phyloP scores from a whole-genome alignment of 1,140 invertebrate genomes.

The Drosophila erecta region DNA sequence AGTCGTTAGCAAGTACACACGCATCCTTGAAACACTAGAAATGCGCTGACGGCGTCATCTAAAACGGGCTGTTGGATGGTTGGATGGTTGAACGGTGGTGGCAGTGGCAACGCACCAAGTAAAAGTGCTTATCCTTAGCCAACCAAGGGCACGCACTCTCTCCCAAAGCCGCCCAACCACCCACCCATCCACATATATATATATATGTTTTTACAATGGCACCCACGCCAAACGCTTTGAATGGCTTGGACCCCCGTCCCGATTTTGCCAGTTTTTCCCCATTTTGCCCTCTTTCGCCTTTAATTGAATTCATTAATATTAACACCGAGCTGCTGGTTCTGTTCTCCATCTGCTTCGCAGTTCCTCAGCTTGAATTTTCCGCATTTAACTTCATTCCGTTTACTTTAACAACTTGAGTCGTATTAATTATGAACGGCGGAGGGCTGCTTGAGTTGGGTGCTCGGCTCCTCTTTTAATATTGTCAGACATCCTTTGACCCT shows the following conservation, averaged over 20 bases:
- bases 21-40: constrained; percentile 75
- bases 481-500: constrained; percentile 49
- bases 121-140: constrained; percentile 60
- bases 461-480: constrained; percentile 8
- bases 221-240: constrained; percentile 20
- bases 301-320: constrained; percentile 69
- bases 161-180: background rate
- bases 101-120: constrained; percentile 24
- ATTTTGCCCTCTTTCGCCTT: constrained; percentile 16
- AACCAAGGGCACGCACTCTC: constrained; percentile 63
- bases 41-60: constrained; percentile 55
- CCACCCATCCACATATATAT: constrained; percentile 6
- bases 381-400: constrained; percentile 29
- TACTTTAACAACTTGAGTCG: constrained; percentile 32
- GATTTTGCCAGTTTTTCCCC: constrained; percentile 5
- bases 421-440: constrained; percentile 32
- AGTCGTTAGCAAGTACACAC: constrained; percentile 52
- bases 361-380: constrained; percentile 22
- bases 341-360: constrained; percentile 4
- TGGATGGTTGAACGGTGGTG: background rate
- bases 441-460: constrained; percentile 22
- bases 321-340: constrained; percentile 16
- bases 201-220: constrained; percentile 10
- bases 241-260: constrained; percentile 3
- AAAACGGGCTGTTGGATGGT: constrained; percentile 13